Conservation (phyloP, 1,140 invertebrate genomes). For the Pseudomyrmex concolor region DNA sequence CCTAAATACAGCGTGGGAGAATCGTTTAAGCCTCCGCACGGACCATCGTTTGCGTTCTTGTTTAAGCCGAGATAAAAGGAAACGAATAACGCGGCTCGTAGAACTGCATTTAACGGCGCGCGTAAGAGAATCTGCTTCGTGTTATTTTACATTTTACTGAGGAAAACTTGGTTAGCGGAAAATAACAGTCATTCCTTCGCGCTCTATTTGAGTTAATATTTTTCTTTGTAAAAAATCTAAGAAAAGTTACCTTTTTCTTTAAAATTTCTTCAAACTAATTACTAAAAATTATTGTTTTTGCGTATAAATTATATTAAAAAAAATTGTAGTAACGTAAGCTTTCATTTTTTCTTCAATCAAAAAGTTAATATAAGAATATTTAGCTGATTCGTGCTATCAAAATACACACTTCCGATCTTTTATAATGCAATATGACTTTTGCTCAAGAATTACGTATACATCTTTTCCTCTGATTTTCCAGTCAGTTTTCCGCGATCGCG, state of each 20-base stretch:
- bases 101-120: constrained; percentile 65
- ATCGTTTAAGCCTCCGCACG: constrained; percentile 71
- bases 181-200: constrained; percentile 28
- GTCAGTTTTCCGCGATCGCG: constrained; percentile 32
- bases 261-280: too few species aligned
- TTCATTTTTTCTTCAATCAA: too few species aligned
- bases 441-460: constrained; percentile 25
- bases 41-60: constrained; percentile 71
- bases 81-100: constrained; percentile 57
- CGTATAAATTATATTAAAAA: too few species aligned
- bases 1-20: constrained; percentile 73
- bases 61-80: constrained; percentile 73
- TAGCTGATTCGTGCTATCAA: too few species aligned
- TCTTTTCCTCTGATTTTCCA: constrained; percentile 45
- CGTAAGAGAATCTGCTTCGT: constrained; percentile 63
- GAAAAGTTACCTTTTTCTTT: neutral
- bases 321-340: too few species aligned
- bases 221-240: neutral
- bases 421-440: neutral
- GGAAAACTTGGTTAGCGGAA: constrained; percentile 22
- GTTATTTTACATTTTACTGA: constrained; percentile 43
- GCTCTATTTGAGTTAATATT: constrained; percentile 7
- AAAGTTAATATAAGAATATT: too few species aligned
- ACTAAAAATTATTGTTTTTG: too few species aligned
- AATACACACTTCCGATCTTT: too few species aligned